These are phyloP conservation scores for Eptesicus fuscus DNA, from an alignment of 2,113 vertebrate species.

Conservation along the genomic window DNA sequence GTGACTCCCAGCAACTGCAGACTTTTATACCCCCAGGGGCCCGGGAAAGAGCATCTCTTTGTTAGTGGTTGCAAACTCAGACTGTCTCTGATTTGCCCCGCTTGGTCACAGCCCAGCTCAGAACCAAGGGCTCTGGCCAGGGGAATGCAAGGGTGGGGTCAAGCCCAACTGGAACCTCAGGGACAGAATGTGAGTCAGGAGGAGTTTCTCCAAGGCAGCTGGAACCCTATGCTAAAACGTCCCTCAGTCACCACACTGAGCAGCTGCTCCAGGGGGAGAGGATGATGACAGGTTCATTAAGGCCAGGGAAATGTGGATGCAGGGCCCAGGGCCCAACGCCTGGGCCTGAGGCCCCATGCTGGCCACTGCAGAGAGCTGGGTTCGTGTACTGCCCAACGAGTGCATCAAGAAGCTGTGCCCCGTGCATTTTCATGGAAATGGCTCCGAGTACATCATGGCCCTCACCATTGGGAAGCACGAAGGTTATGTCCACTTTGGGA, in stretches of 20 bases:
- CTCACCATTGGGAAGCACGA: constrained; percentile 66
- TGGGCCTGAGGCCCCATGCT: background rate
- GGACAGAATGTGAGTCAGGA: background rate
- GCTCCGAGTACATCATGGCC: constrained; percentile 70
- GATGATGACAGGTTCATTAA: background rate
- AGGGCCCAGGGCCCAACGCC: background rate
- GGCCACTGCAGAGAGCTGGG: constrained; percentile 48
- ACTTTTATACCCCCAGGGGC: background rate
- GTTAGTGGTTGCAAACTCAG: background rate
- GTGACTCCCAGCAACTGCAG: background rate
- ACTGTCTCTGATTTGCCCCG: background rate
- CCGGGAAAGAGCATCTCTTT: background rate
- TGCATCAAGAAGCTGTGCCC: constrained; percentile 76
- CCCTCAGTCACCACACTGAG: background rate
- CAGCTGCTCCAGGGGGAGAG: background rate
- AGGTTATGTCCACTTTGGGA: constrained; percentile 68
- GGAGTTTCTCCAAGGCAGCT: background rate
- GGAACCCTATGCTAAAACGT: background rate
- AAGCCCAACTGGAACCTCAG: background rate
- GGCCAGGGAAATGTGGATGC: background rate
- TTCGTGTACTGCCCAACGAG: constrained; percentile 64
- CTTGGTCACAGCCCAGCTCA: background rate
- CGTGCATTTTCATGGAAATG: constrained; percentile 43
- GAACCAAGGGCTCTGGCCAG: background rate
- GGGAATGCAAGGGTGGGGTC: background rate